These are phyloP conservation scores for Cyprinodon diabolis DNA, from an alignment of 2,797 vertebrate genomes.

Conservation along the genomic window DNA sequence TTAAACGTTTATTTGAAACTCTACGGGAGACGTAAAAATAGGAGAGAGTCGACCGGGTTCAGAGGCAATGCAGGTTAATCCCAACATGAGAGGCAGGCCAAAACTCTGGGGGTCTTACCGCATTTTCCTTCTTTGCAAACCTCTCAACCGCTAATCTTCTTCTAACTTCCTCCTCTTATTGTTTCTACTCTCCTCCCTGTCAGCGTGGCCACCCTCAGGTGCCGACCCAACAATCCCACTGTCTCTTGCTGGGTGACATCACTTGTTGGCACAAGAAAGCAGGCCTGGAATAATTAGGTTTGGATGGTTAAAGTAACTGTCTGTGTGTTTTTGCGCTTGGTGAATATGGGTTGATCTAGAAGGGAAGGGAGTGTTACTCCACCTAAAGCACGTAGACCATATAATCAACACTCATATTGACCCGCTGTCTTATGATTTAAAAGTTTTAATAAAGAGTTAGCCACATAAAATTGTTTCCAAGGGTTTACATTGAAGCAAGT, in stretches of 20 bases:
- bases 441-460: constrained; percentile 6
- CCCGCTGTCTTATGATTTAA: background rate
- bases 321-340: constrained; percentile 40
- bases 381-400: constrained; percentile 61
- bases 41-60: constrained; percentile 48
- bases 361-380: constrained; percentile 64
- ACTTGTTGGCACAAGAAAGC: constrained; percentile 75
- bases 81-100: constrained; percentile 52
- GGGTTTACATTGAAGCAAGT: background rate
- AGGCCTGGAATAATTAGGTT: constrained; percentile 79
- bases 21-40: constrained; percentile 36
- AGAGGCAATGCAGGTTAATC: constrained; percentile 62
- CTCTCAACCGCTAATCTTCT: constrained; percentile 55
- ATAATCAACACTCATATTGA: constrained; percentile 9
- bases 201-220: constrained; percentile 58
- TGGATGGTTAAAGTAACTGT: constrained; percentile 69
- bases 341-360: constrained; percentile 59
- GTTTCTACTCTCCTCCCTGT: constrained; percentile 35
- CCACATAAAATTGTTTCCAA: constrained; percentile 3
- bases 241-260: constrained; percentile 80
- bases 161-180: constrained; percentile 24
- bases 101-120: constrained; percentile 40
- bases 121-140: constrained; percentile 52
- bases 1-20: constrained; percentile 62
- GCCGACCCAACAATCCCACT: constrained; percentile 68